These are phyloP conservation scores for Charaxes varanes DNA, from an alignment of 1,140 invertebrate species.

Conservation along the genomic window DNA sequence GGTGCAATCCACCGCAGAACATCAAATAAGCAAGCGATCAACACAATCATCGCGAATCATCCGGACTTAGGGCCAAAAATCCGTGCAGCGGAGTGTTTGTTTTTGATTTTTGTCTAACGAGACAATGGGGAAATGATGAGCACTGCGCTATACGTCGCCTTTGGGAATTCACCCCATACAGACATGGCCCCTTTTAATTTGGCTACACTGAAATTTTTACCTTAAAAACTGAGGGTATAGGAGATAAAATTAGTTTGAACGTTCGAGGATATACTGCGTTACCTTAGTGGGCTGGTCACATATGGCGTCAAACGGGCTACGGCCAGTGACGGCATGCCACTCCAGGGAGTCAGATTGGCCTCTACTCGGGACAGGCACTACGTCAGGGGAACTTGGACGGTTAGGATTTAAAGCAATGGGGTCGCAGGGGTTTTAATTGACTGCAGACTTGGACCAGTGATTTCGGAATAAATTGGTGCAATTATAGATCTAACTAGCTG, in stretches of 20 bases:
- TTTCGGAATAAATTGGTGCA: background rate
- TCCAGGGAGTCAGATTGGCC: conserved; percentile 60
- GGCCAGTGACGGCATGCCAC: conserved; percentile 58
- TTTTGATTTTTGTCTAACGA: conserved; percentile 74
- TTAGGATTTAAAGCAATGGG: conserved; percentile 28
- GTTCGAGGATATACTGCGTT: conserved; percentile 34
- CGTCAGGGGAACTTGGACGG: conserved; percentile 35
- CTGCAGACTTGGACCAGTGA: background rate
- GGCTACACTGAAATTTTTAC: conserved; percentile 29
- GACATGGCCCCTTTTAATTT: conserved; percentile 31
- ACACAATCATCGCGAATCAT: conserved; percentile 60
- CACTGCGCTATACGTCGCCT: conserved; percentile 55
- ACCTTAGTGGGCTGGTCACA: conserved; percentile 33
- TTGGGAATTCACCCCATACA: conserved; percentile 65
- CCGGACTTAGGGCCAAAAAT: conserved; percentile 62
- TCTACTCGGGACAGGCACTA: conserved; percentile 47
- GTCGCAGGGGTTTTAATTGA: conserved; percentile 12
- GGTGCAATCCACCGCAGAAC: conserved; percentile 45
- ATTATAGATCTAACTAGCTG: background rate
- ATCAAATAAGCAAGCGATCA: conserved; percentile 45
- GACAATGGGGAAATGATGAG: conserved; percentile 73
- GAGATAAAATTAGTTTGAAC: conserved; percentile 27
- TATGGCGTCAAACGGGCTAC: conserved; percentile 68
- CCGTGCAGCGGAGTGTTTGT: conserved; percentile 62
- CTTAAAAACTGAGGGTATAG: conserved; percentile 29